A percentile compares a stretch with the other conserved stretches of the same genome.
These are phyloP conservation scores for Congeria kusceri DNA, from an alignment of 2,888 invertebrate species.

Conservation along the genomic window DNA sequence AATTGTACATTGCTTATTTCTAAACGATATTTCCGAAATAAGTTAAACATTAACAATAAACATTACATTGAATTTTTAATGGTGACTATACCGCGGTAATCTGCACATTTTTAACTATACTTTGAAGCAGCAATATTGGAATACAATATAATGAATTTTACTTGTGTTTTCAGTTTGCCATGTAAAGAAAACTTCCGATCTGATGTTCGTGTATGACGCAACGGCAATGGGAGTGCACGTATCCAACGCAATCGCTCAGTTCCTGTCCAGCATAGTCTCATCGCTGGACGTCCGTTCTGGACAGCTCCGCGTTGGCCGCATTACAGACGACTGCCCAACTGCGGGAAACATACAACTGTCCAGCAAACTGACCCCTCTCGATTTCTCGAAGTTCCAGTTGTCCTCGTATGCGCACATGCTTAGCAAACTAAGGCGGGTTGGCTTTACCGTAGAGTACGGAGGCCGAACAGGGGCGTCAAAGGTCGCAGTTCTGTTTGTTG, in stretches of 20 bases:
- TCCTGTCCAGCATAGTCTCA: constrained; percentile 51
- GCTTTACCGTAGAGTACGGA: constrained; percentile 57
- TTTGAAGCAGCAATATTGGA: too few species aligned
- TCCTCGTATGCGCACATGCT: constrained; percentile 54
- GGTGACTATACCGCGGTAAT: too few species aligned
- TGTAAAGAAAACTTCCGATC: constrained; percentile 57
- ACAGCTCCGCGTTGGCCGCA: constrained; percentile 55
- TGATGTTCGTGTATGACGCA: constrained; percentile 71
- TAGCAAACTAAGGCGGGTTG: constrained; percentile 51
- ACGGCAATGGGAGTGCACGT: constrained; percentile 58
- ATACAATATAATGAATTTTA: not conserved
- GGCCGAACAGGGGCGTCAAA: constrained; percentile 48
- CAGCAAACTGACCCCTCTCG: constrained; percentile 43
- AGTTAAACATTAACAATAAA: too few species aligned
- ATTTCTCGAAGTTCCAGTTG: constrained; percentile 50
- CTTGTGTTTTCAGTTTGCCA: constrained; percentile 55
- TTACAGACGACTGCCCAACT: constrained; percentile 62
- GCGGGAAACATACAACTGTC: constrained; percentile 57
- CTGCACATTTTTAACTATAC: too few species aligned
- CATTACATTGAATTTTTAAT: too few species aligned
- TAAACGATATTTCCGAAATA: too few species aligned
- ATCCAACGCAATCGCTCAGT: constrained; percentile 55
- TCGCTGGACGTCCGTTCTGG: constrained; percentile 46
- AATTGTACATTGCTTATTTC: too few species aligned
- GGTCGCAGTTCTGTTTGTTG: constrained; percentile 61